Evolutionary conservation across 2,797 vertebrate species (phyloP).

Genomic region (Chaunax sp.): DNA sequence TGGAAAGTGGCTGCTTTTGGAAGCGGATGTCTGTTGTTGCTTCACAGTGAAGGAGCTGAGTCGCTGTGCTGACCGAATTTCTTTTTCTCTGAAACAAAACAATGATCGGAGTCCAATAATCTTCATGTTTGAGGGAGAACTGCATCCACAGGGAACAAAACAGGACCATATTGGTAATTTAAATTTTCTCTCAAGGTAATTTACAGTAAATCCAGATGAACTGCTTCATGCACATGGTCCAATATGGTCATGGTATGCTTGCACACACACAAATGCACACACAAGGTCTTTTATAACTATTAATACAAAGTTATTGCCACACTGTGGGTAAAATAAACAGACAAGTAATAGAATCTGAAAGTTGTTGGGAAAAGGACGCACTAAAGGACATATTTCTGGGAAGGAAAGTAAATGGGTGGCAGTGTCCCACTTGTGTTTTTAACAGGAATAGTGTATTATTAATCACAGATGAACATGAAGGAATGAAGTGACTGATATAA

Average conservation of each 20-base stretch:
- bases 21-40: conserved; percentile 12
- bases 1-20: neutral
- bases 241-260: neutral
- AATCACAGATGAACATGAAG: conserved; percentile 39
- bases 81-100: conserved; percentile 32
- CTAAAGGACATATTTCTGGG: conserved; percentile 54
- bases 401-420: conserved; percentile 37
- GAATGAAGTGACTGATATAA: conserved; percentile 12
- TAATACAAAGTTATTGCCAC: conserved; percentile 6
- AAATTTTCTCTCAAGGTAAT: conserved; percentile 25
- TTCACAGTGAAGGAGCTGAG: neutral
- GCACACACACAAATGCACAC: neutral
- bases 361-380: conserved; percentile 17
- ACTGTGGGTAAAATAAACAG: neutral
- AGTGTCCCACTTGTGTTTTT: conserved; percentile 25
- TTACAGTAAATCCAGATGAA: conserved; percentile 60
- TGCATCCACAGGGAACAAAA: conserved; percentile 1
- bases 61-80: conserved; percentile 11
- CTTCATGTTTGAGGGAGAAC: neutral
- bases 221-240: conserved; percentile 10
- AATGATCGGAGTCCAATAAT: conserved; percentile 24
- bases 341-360: conserved; percentile 13
- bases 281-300: conserved; percentile 19
- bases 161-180: conserved; percentile 15
- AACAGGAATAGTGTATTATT: conserved; percentile 49